Evolutionary conservation across 2,888 invertebrate species (phyloP).

Genomic region (Eudasyphora cyanicolor): DNA sequence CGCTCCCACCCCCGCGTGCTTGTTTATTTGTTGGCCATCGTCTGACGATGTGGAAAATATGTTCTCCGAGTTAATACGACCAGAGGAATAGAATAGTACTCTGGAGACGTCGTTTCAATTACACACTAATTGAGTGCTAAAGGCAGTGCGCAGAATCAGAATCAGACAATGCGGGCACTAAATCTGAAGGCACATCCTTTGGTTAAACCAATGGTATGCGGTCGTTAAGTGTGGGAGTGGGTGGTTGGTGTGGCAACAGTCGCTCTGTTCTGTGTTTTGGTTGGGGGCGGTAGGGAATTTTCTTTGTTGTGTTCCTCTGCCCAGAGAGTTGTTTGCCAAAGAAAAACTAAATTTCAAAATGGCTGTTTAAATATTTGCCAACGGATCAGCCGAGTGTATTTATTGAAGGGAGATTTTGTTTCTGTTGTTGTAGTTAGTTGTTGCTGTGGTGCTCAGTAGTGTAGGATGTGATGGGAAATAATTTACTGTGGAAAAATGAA

Average conservation of each 20-base stretch:
- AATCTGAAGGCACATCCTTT: slow-evolving; percentile 52
- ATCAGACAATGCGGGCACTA: no score
- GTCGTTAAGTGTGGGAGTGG: slow-evolving; percentile 59
- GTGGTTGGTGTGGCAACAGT: slow-evolving; percentile 54
- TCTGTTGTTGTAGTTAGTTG: neutral
- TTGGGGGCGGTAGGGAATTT: no score
- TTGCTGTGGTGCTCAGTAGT: neutral
- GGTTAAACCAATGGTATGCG: slow-evolving; percentile 62
- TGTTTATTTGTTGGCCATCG: no score
- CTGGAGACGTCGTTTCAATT: slow-evolving; percentile 41
- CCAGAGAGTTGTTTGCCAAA: slow-evolving; percentile 36
- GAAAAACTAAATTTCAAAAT: slow-evolving; percentile 74
- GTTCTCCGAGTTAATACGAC: neutral
- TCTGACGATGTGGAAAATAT: no score
- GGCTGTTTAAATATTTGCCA: slow-evolving; percentile 78
- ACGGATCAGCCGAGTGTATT: slow-evolving; percentile 52
- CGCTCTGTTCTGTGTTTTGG: neutral
- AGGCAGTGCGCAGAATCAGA: slow-evolving; percentile 68
- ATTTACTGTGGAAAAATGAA: slow-evolving; percentile 17
- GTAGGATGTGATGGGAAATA: no score
- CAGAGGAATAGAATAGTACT: no score
- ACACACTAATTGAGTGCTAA: slow-evolving; percentile 64
- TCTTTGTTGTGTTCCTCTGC: neutral
- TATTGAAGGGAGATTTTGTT: slow-evolving; percentile 44
- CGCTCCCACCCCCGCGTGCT: no score